Percentiles rank a stretch among this genome's conserved stretches.
phyloP scores from a whole-genome alignment of 2,113 vertebrate genomes.

The Tachycineta bicolor region DNA sequence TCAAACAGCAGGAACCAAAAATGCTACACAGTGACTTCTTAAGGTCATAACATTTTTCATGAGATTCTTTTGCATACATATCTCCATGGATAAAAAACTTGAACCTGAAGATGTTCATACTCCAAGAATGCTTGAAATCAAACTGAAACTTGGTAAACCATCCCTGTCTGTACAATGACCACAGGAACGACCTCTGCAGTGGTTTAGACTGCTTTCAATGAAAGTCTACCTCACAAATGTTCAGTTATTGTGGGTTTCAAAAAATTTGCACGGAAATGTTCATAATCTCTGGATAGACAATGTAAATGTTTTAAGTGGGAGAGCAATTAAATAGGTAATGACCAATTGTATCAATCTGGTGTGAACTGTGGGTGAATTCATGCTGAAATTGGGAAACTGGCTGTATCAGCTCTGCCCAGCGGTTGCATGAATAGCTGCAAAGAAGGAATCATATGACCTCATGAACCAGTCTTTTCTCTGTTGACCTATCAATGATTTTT shows the following conservation, averaged over 20 bases:
- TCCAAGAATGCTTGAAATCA: neutral
- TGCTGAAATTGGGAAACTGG: neutral
- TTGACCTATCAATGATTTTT: neutral
- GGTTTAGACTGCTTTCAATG: neutral
- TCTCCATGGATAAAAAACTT: neutral
- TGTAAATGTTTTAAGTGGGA: neutral
- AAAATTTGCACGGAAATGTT: neutral
- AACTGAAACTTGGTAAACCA: neutral
- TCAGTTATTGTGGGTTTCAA: neutral
- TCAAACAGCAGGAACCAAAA: neutral
- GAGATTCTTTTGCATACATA: neutral
- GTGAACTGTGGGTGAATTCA: neutral
- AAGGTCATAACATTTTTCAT: neutral
- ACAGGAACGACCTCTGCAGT: neutral
- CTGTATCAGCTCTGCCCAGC: neutral
- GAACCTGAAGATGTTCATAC: neutral
- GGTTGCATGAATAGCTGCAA: neutral
- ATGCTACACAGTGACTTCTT: neutral
- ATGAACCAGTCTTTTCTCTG: constrained; percentile 10
- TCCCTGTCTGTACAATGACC: neutral
- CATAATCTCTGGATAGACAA: neutral
- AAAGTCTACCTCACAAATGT: neutral
- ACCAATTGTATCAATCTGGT: neutral
- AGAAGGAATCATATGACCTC: neutral
- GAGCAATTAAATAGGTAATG: neutral